These are phyloP conservation scores for Isoperla grammatica DNA, from an alignment of 2,888 invertebrate genomes.

Conservation along the genomic window DNA sequence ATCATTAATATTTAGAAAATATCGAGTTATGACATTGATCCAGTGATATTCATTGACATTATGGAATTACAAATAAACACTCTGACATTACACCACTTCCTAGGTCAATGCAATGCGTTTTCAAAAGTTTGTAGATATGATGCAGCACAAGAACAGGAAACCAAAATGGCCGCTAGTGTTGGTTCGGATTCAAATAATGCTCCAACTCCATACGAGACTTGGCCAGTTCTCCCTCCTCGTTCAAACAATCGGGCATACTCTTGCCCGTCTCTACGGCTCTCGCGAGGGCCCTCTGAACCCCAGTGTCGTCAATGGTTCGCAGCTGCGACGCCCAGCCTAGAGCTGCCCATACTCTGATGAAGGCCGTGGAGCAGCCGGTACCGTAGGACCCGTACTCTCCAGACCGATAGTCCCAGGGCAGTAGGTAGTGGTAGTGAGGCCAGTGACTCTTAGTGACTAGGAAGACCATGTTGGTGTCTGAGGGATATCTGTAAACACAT, in stretches of 20 bases:
- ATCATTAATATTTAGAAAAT: too few species aligned
- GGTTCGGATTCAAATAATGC: slow-evolving; percentile 5
- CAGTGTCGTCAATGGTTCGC: slow-evolving; percentile 56
- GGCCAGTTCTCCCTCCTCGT: slow-evolving; percentile 42
- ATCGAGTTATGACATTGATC: too few species aligned
- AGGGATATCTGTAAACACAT: slow-evolving; percentile 50
- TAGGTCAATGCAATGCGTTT: too few species aligned
- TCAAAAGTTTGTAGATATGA: too few species aligned
- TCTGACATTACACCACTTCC: background rate
- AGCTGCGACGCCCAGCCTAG: slow-evolving; percentile 60
- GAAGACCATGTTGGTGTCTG: slow-evolving; percentile 70
- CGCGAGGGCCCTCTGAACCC: slow-evolving; percentile 59
- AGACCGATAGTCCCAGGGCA: slow-evolving; percentile 76
- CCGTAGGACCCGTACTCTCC: slow-evolving; percentile 67
- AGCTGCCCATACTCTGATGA: slow-evolving; percentile 65
- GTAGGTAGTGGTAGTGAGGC: slow-evolving; percentile 73
- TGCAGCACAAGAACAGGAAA: too few species aligned
- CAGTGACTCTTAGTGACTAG: slow-evolving; percentile 68
- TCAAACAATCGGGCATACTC: slow-evolving; percentile 53
- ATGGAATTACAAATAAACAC: too few species aligned
- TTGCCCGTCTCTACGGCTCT: slow-evolving; percentile 51
- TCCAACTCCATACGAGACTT: background rate
- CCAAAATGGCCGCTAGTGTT: background rate
- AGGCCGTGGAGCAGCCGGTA: slow-evolving; percentile 57
- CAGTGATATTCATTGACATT: too few species aligned